Evolutionary conservation across 2,888 invertebrate species (phyloP), one percentile per base, ranked within the genome.

Genomic region (Aphodius granarius): DNA sequence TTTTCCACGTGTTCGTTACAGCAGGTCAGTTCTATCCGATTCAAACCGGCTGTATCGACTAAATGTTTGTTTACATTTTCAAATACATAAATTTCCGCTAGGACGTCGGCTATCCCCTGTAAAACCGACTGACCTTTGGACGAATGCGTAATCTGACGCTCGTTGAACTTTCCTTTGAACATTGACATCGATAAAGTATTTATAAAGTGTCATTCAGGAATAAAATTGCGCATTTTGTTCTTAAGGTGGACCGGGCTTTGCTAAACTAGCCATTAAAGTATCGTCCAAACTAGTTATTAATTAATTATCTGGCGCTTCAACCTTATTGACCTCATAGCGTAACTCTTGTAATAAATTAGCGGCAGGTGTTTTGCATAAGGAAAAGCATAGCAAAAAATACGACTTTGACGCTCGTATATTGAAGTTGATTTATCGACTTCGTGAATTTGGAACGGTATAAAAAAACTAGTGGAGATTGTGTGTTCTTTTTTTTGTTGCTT

Each of bases 11-110:
- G 43, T 3, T 43, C 4, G 43, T 76, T 64, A 65, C 68, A 73
- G 21, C 66, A 23, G 73, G 71, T 76, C 76, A 68, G 76, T 71
- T 73, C 63, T 15, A 73, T 68, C 76, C 76, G 73, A 63, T 64
- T 16, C 6, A 65, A 76, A 73, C 76, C 76, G 23, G 76, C 13
- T 43, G 9, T 43, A 43, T 3, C 1, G 13, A 43, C 43, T 76
- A 73, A n/a, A n/a, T 5, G 17, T 68, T 21, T 73, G 73, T 73
- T 76, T 73, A 75, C 72, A 66, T 75, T 66, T 43, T 16, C 66
- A 72, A 75, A 13, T 43, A 13, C 43, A 43, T 43, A 43, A 43
- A 43, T 3, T 43, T 43, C 43, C 43, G 13, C 43, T 43, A 3
- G 43, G 43, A 43, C 43, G 43, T 71, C 22, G 21, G 71, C 22